Percentiles rank a stretch among this genome's conserved stretches.
phyloP scores from a whole-genome alignment of 1,140 invertebrate species.

The Acromyrmex echinatior region DNA sequence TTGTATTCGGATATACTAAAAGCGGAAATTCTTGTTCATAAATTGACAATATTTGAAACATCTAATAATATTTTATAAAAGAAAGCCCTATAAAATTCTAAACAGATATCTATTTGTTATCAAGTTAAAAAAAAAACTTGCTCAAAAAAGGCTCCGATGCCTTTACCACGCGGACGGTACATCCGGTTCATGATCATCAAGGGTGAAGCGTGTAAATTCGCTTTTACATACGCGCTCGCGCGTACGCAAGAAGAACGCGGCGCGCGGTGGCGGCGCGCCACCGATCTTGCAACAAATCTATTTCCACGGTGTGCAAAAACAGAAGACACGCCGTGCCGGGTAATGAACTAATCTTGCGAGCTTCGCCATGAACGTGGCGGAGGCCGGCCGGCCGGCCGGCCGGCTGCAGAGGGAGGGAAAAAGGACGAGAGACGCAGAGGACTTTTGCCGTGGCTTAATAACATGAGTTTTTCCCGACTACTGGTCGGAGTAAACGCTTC shows the following conservation, averaged over 20 bases:
- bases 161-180: constrained; percentile 8
- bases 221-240: constrained; percentile 49
- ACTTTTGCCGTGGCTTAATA: constrained; percentile 80
- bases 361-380: constrained; percentile 51
- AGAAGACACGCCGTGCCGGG: constrained; percentile 77
- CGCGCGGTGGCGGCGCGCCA: constrained; percentile 32
- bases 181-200: constrained; percentile 39
- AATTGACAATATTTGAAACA: neutral
- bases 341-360: constrained; percentile 82
- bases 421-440: constrained; percentile 58
- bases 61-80: neutral
- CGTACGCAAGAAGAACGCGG: constrained; percentile 74
- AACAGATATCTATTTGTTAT: neutral
- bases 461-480: constrained; percentile 78
- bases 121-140: neutral
- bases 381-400: constrained; percentile 29
- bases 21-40: no score
- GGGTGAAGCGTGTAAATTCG: constrained; percentile 24
- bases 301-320: constrained; percentile 79
- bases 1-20: no score
- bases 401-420: constrained; percentile 40
- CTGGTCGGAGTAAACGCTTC: constrained; percentile 67
- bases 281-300: constrained; percentile 82
- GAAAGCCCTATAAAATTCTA: neutral
- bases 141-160: neutral